Evolutionary conservation across 1,140 invertebrate species (phyloP).

Genomic region (Drosophila bocki): DNA sequence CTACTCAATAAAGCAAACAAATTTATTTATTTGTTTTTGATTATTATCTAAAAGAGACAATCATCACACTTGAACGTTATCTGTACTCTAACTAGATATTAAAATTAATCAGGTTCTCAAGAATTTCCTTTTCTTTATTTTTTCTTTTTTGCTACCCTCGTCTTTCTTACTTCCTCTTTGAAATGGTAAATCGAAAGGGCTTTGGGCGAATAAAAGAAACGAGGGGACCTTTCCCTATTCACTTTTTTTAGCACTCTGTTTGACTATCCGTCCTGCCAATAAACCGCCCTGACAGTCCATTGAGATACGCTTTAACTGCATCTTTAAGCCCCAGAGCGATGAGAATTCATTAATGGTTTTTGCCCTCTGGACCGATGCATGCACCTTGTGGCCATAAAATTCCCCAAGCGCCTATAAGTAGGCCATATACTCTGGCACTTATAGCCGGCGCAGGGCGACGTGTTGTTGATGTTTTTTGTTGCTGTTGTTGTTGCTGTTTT

Average conservation of each 20-base stretch:
- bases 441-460: constrained; percentile 16
- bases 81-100: background rate
- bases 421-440: constrained; percentile 54
- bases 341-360: constrained; percentile 49
- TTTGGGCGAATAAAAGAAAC: constrained; percentile 21
- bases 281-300: constrained; percentile 31
- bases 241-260: constrained; percentile 24
- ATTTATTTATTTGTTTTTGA: background rate
- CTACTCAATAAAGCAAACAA: background rate
- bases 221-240: constrained; percentile 2
- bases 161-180: background rate
- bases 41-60: background rate
- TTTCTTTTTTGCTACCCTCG: background rate
- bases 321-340: constrained; percentile 44
- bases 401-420: constrained; percentile 47
- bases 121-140: background rate
- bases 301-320: constrained; percentile 42
- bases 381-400: constrained; percentile 46
- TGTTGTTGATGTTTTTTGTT: constrained; percentile 12
- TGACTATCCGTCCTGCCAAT: constrained; percentile 18
- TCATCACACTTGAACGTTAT: too few species aligned
- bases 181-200: constrained; percentile 27
- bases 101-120: too few species aligned
- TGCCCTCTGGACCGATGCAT: constrained; percentile 30
- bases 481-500: background rate